phyloP scores from a whole-genome alignment of 2,797 vertebrate species.

The Simalia tracyae region DNA sequence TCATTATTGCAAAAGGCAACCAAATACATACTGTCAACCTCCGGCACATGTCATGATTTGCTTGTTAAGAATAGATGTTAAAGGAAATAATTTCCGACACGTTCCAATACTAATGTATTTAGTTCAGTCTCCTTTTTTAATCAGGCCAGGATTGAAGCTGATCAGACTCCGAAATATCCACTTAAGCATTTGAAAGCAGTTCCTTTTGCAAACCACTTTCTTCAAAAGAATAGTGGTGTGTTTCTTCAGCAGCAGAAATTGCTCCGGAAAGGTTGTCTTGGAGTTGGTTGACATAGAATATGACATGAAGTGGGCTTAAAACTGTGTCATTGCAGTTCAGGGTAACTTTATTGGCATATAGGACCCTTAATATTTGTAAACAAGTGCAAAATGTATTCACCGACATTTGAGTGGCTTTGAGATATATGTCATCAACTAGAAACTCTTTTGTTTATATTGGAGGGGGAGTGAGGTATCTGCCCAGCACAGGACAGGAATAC shows the following conservation, averaged over 20 bases:
- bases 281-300: background rate
- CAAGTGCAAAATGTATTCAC: background rate
- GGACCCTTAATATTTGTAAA: background rate
- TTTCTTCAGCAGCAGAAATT: background rate
- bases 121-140: background rate
- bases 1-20: constrained; percentile 69
- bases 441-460: background rate
- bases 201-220: background rate
- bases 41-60: constrained; percentile 1
- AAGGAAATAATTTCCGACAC: constrained; percentile 31
- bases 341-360: background rate
- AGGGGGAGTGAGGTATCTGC: background rate
- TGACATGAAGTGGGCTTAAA: background rate
- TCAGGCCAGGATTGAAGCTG: background rate
- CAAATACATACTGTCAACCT: constrained; percentile 62
- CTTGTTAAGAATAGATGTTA: constrained; percentile 45
- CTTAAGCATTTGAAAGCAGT: background rate
- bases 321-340: background rate
- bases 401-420: background rate
- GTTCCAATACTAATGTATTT: background rate
- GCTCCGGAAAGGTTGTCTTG: background rate
- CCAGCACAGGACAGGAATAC: background rate
- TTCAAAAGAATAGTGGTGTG: background rate
- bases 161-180: background rate
- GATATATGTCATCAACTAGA: background rate